These are phyloP conservation scores for Tachystola acroxantha DNA, from an alignment of 2,888 invertebrate genomes.

Conservation along the genomic window DNA sequence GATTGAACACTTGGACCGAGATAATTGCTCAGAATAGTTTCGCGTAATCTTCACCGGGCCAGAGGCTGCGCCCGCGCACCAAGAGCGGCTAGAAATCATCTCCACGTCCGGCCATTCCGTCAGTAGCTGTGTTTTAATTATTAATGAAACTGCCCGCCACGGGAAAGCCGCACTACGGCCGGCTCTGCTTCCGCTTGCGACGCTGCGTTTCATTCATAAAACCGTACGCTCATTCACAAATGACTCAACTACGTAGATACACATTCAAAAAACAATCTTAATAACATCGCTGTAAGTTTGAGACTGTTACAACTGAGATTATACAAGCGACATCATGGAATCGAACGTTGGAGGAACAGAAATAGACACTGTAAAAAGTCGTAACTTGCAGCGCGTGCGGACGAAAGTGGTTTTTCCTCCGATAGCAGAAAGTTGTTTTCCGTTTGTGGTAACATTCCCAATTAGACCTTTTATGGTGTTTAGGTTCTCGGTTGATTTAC, in stretches of 20 bases:
- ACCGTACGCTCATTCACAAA: conserved; percentile 29
- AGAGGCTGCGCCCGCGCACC: conserved; percentile 45
- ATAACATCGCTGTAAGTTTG: conserved; percentile 22
- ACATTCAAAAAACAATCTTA: conserved; percentile 41
- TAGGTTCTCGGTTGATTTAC: conserved; percentile 66
- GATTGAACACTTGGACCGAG: too few relatives aligned
- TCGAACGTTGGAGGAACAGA: conserved; percentile 39
- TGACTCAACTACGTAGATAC: conserved; percentile 26
- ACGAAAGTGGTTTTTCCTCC: conserved; percentile 70
- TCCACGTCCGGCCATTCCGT: conserved; percentile 72
- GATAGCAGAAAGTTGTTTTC: conserved; percentile 70
- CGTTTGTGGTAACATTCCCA: conserved; percentile 52
- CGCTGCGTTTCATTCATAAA: conserved; percentile 77
- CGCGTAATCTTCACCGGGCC: conserved; percentile 21
- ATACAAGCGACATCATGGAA: conserved; percentile 29
- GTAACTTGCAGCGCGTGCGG: conserved; percentile 53
- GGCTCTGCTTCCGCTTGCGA: conserved; percentile 73
- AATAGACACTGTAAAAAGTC: conserved; percentile 70
- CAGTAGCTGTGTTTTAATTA: conserved; percentile 72
- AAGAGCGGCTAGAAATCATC: conserved; percentile 70
- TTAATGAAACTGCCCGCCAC: conserved; percentile 74
- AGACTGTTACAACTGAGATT: conserved; percentile 19
- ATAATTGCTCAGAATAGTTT: neutral
- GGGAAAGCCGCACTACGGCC: conserved; percentile 75
- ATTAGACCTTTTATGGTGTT: conserved; percentile 50